phyloP scores from a whole-genome alignment of 2,797 vertebrate genomes.

The Iguana delicatissima region DNA sequence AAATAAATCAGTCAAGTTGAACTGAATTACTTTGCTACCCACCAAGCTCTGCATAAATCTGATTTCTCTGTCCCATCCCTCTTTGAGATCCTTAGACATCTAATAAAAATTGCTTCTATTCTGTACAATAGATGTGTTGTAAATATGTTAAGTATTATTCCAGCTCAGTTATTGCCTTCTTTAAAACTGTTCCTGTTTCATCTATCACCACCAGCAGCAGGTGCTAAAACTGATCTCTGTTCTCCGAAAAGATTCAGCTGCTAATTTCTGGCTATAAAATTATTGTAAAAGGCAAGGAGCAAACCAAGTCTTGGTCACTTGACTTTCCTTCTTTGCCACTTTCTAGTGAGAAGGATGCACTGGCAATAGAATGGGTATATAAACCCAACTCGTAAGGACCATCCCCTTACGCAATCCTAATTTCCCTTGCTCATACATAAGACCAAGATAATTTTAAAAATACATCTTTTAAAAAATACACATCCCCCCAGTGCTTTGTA shows the following conservation, averaged over 20 bases:
- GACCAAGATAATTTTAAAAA: not conserved
- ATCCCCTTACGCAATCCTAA: not conserved
- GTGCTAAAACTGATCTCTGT: not conserved
- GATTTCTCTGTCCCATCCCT: not conserved
- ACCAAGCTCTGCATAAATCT: not conserved
- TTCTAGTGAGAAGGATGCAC: not conserved
- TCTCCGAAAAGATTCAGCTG: too few species aligned
- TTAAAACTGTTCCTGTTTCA: not conserved
- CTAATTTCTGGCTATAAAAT: not conserved
- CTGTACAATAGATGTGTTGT: not conserved
- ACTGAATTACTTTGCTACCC: not conserved
- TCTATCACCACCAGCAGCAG: not conserved
- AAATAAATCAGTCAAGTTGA: not conserved
- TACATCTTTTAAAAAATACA: not conserved
- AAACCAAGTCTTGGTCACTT: not conserved
- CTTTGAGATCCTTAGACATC: not conserved
- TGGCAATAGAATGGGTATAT: not conserved
- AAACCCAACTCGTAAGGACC: not conserved
- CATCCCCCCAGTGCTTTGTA: too few species aligned
- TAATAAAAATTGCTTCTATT: not conserved
- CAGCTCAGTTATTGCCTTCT: not conserved
- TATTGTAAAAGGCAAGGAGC: not conserved
- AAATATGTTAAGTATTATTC: not conserved
- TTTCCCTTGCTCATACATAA: not conserved
- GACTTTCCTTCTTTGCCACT: not conserved